Conservation (phyloP, 2,113 vertebrate species). For the Cettia cetti region DNA sequence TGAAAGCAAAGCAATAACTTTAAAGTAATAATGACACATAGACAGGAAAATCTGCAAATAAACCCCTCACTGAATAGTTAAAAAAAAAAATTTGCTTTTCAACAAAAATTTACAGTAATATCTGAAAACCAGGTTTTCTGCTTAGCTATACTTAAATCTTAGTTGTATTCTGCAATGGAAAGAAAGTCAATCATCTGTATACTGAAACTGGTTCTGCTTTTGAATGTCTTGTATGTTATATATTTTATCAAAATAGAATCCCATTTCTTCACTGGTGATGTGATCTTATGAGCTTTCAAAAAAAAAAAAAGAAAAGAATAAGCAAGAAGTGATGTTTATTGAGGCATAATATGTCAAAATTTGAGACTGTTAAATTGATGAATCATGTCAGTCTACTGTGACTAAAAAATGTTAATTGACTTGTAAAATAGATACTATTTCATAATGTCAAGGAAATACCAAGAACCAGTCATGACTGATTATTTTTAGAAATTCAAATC, state of each 20-base stretch:
- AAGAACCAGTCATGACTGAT: not conserved
- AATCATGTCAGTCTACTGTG: not conserved
- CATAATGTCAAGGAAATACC: not conserved
- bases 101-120: not conserved
- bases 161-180: not conserved
- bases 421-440: not conserved
- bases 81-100: not conserved
- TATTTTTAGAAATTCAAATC: not conserved
- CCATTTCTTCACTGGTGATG: not conserved
- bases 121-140: not conserved
- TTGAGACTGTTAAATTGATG: not conserved
- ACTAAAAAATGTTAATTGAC: not conserved
- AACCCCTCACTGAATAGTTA: not conserved
- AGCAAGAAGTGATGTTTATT: not conserved
- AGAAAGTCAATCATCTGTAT: not conserved
- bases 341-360: not conserved
- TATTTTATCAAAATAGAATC: not conserved
- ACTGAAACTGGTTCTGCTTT: not conserved
- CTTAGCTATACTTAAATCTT: not conserved
- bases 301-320: not conserved
- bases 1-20: not conserved
- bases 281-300: not conserved
- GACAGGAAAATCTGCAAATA: not conserved
- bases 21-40: not conserved
- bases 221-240: not conserved